These are phyloP conservation scores for Rhogogaster chlorosoma DNA, from an alignment of 2,888 invertebrate genomes.

Conservation along the genomic window DNA sequence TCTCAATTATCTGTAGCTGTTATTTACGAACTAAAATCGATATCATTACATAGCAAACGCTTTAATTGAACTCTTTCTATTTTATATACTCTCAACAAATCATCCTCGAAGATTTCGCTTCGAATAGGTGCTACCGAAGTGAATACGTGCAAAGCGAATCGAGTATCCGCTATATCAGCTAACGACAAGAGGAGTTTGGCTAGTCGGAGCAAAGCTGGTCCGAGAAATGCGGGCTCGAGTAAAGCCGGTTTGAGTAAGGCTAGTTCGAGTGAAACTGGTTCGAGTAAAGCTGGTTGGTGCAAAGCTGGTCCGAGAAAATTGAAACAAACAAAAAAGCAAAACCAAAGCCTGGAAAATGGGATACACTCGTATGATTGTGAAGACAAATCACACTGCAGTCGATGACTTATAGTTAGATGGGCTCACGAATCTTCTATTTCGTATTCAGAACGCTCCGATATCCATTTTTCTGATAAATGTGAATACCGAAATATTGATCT, in stretches of 20 bases:
- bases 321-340: background rate
- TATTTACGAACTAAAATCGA: background rate
- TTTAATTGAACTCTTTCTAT: background rate
- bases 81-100: background rate
- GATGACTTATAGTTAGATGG: background rate
- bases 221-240: background rate
- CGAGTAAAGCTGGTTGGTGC: background rate
- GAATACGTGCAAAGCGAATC: background rate
- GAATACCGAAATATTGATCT: background rate
- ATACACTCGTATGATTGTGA: background rate
- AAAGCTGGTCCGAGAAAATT: background rate
- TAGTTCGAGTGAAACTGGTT: no score
- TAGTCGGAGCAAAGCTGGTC: background rate
- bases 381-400: background rate
- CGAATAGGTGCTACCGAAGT: background rate
- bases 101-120: no score
- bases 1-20: background rate
- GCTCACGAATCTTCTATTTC: background rate
- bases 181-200: background rate
- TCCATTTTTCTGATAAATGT: background rate
- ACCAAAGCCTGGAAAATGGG: background rate
- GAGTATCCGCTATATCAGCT: background rate
- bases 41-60: background rate
- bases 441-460: background rate
- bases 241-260: background rate